These are phyloP conservation scores for Prionace glauca DNA, from an alignment of 2,797 vertebrate genomes.

Conservation along the genomic window DNA sequence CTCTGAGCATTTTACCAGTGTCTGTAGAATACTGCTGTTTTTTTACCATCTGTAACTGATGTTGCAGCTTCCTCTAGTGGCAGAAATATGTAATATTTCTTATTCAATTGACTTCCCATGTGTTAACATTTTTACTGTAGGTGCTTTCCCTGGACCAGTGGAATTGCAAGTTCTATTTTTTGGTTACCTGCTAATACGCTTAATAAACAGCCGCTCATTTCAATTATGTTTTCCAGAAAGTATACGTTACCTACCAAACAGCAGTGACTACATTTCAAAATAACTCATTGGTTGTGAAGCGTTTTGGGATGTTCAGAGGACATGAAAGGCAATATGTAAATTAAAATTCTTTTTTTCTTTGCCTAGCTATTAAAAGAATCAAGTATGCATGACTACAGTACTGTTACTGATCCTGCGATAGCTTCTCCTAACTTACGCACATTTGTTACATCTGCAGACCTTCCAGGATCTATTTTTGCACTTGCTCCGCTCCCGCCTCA, in stretches of 20 bases:
- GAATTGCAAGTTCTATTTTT: neutral
- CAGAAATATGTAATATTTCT: neutral
- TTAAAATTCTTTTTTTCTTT: neutral
- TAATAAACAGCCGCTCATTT: neutral
- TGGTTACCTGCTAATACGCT: neutral
- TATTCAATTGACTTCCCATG: neutral
- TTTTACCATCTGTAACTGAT: neutral
- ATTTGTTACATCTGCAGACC: neutral
- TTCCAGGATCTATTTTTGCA: neutral
- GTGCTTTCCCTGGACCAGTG: neutral
- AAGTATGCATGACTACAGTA: neutral
- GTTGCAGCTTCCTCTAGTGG: neutral
- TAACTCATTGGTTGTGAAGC: neutral
- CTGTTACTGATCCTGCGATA: neutral
- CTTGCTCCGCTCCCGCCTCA: neutral
- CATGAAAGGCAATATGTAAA: neutral
- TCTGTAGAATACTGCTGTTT: neutral
- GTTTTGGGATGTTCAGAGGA: constrained; percentile 9
- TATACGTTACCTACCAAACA: neutral
- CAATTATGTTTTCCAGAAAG: neutral
- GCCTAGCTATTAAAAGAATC: neutral
- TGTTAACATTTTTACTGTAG: neutral
- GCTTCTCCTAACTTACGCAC: neutral
- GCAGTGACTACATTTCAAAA: neutral
- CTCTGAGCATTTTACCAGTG: neutral